Percentiles rank a stretch among this genome's conserved stretches.
phyloP scores from a whole-genome alignment of 2,113 vertebrate species.

The Vireo altiloquus region DNA sequence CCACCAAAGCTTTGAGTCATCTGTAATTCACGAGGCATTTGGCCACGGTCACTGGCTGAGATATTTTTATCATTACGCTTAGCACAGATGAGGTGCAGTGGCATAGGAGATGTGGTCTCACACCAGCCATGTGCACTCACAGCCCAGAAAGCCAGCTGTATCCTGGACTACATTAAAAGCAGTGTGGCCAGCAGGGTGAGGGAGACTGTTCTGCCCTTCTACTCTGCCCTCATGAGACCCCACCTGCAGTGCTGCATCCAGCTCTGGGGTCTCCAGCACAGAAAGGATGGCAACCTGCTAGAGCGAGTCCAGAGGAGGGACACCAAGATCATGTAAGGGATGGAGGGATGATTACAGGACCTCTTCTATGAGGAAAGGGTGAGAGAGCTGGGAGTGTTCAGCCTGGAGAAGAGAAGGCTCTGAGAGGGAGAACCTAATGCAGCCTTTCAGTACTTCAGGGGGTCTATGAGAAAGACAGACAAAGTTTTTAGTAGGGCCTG shows the following conservation, averaged over 20 bases:
- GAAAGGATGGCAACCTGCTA: neutral
- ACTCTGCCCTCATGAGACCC: accelerated
- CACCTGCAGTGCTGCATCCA: neutral
- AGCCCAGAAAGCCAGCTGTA: neutral
- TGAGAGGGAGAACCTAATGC: neutral
- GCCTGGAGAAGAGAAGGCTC: neutral
- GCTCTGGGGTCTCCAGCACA: neutral
- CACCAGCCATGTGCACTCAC: neutral
- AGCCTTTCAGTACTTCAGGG: neutral
- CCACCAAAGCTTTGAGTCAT: neutral
- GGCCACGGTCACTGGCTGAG: neutral
- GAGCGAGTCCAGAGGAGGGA: neutral
- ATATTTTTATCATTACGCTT: neutral
- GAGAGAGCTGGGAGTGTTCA: neutral
- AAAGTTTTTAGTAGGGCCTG: neutral
- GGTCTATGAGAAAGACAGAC: neutral
- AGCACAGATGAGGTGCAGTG: neutral
- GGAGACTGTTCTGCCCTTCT: neutral
- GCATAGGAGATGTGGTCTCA: neutral
- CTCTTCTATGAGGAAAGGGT: neutral
- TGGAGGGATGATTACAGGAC: neutral
- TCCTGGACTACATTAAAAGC: neutral
- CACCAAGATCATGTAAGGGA: neutral
- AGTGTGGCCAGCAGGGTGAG: accelerated
- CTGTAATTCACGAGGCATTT: neutral